phyloP scores from a whole-genome alignment of 1,140 invertebrate species.

The Kradibia gibbosae region DNA sequence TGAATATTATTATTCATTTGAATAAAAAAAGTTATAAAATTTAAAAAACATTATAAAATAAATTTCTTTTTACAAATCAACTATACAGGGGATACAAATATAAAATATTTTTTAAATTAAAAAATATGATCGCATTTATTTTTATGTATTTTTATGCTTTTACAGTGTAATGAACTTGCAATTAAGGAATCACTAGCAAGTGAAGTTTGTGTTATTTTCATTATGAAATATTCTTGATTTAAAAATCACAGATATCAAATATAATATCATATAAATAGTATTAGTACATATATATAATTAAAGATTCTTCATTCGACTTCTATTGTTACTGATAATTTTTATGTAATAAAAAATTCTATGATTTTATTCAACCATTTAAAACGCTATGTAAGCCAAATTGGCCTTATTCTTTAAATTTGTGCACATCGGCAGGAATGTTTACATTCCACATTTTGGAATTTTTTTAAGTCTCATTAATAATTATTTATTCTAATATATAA shows the following conservation, averaged over 20 bases:
- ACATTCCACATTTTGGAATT: constrained; percentile 50
- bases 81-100: not conserved
- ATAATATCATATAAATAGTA: constrained; percentile 58
- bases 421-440: constrained; percentile 54
- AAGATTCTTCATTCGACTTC: constrained; percentile 50
- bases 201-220: constrained; percentile 34
- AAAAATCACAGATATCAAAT: constrained; percentile 58
- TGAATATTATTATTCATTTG: not conserved
- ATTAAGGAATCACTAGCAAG: constrained; percentile 40
- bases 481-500: constrained; percentile 52
- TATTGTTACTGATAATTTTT: constrained; percentile 45
- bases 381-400: constrained; percentile 23
- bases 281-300: constrained; percentile 52
- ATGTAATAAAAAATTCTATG: constrained; percentile 43
- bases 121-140: constrained; percentile 48
- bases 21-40: not conserved
- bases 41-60: too few species aligned
- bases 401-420: constrained; percentile 29
- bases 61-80: not conserved
- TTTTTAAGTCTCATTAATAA: constrained; percentile 35
- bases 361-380: constrained; percentile 39
- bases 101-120: constrained; percentile 23
- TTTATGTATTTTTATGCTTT: constrained; percentile 25
- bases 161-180: constrained; percentile 35
- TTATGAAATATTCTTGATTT: constrained; percentile 35